Percentiles rank a stretch among this genome's conserved stretches.
phyloP scores from a whole-genome alignment of 2,113 vertebrate genomes.

The Melozone crissalis region DNA sequence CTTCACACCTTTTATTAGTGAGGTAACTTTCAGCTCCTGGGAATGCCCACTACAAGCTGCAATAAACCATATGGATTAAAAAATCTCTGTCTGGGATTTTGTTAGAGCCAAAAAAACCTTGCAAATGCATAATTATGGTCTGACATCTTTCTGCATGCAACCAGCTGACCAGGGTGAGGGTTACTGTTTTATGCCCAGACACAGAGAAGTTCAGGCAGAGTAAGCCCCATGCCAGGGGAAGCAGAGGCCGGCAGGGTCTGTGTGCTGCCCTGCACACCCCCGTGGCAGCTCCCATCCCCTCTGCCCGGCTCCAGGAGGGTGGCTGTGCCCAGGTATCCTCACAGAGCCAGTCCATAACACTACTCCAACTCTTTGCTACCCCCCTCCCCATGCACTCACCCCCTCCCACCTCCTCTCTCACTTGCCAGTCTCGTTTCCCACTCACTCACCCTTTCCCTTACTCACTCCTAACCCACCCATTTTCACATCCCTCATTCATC shows the following conservation, averaged over 20 bases:
- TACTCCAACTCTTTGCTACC: conserved; percentile 1
- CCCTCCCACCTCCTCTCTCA: conserved; percentile 36
- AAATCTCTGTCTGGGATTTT: neutral
- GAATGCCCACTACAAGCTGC: neutral
- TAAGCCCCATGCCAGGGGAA: accelerated
- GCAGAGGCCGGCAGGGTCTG: neutral
- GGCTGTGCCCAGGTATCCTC: neutral
- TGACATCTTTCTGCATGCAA: neutral
- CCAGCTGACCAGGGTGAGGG: neutral
- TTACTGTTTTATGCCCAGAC: accelerated
- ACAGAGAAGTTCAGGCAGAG: neutral
- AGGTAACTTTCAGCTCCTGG: neutral
- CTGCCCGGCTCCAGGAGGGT: neutral
- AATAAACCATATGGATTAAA: neutral
- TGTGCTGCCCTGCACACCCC: neutral
- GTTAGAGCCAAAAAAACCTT: neutral
- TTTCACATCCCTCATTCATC: neutral
- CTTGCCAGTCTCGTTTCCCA: conserved; percentile 32
- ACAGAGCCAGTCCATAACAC: neutral
- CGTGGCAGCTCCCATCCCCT: no score
- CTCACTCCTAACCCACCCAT: conserved; percentile 45
- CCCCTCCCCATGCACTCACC: conserved; percentile 34
- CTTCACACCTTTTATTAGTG: neutral
- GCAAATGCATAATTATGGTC: neutral
- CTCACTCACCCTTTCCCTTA: conserved; percentile 53